A percentile compares a stretch with the other conserved stretches of the same genome.
Conservation (phyloP, 2,888 invertebrate species). For the Metacarcinus magister region DNA sequence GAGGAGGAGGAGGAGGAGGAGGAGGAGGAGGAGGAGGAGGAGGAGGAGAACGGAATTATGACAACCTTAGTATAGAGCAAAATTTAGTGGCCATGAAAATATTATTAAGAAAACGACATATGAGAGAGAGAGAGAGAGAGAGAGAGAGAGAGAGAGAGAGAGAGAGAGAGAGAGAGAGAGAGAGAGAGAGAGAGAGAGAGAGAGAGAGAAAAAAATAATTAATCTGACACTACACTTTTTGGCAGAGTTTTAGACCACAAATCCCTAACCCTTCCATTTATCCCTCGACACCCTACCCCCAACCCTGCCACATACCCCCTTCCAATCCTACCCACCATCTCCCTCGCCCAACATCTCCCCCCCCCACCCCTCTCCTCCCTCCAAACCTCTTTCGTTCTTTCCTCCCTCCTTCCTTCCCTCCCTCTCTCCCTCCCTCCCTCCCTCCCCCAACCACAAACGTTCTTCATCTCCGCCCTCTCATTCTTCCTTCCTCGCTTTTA, state of each 20-base stretch:
- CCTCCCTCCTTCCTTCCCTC: neutral
- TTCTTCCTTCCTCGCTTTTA: neutral
- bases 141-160: constrained; percentile 39
- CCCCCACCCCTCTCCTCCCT: neutral
- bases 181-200: constrained; percentile 39
- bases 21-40: neutral
- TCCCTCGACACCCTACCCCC: neutral
- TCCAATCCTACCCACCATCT: neutral
- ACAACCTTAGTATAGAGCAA: neutral
- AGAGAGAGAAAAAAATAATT: neutral
- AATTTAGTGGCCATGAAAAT: neutral
- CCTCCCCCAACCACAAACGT: neutral
- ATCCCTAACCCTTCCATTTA: neutral
- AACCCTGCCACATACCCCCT: neutral
- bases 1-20: neutral
- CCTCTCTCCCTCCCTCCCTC: neutral
- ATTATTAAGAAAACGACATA: neutral
- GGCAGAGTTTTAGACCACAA: neutral
- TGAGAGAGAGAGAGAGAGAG: neutral
- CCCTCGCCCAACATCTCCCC: neutral
- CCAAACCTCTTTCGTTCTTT: neutral
- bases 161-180: constrained; percentile 39
- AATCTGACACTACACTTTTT: neutral
- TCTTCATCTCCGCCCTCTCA: neutral
- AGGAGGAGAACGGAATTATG: neutral